These are phyloP conservation scores for Melanotaenia parkinsoni DNA, from an alignment of 2,797 vertebrate species.

Conservation along the genomic window DNA sequence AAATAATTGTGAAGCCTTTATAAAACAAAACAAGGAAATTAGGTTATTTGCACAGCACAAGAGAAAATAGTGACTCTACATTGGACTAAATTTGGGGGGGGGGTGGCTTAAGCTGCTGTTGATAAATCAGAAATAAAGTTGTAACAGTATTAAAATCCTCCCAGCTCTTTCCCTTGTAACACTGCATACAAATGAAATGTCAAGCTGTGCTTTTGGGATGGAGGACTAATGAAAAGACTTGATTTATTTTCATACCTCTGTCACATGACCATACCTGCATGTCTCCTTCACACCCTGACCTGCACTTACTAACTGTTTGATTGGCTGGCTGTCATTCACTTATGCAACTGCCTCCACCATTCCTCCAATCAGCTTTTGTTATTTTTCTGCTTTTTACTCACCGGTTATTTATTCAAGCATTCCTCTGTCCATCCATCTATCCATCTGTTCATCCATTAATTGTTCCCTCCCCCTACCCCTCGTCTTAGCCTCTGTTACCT, in stretches of 20 bases:
- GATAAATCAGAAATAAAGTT: background rate
- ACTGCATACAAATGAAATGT: constrained; percentile 18
- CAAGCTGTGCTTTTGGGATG: constrained; percentile 42
- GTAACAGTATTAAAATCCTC: background rate
- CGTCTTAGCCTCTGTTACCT: constrained; percentile 28
- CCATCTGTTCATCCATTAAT: constrained; percentile 17
- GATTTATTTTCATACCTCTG: constrained; percentile 18
- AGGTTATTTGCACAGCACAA: background rate
- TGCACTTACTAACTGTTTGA: constrained; percentile 71
- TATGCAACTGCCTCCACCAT: constrained; percentile 36
- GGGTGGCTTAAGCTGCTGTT: background rate
- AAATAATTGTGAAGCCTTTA: background rate
- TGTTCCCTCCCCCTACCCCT: constrained; percentile 15
- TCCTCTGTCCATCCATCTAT: constrained; percentile 19
- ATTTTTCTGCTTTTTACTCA: constrained; percentile 14
- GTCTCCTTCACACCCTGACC: constrained; percentile 50
- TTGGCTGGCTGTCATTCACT: constrained; percentile 51
- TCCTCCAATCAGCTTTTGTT: constrained; percentile 29
- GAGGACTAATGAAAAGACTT: constrained; percentile 19
- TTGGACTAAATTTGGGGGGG: background rate
- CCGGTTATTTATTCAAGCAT: constrained; percentile 35
- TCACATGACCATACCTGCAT: constrained; percentile 56
- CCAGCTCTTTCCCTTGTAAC: constrained; percentile 12
- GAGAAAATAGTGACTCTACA: background rate
- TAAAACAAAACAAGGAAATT: background rate